Base-by-base conservation (phyloP, 2,113 vertebrate species). In the Callithrix jacchus region DNA sequence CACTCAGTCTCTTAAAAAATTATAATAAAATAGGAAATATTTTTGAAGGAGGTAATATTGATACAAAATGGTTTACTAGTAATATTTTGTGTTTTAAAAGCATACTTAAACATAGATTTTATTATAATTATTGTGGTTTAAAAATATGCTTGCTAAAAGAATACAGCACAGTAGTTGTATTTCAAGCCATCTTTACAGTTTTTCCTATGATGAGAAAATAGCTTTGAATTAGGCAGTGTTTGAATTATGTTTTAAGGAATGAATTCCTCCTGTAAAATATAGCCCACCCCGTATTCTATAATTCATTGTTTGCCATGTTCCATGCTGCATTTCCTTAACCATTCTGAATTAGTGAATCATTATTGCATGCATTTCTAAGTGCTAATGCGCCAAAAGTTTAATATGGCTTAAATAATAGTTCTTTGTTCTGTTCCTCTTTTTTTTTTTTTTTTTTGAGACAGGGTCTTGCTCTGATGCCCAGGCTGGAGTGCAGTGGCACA, bases 271-370 rank as follows among this genome's bases (percentile, higher is more conserved):
- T 25, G 25, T 45, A 74, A 42, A 74, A 16, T 68, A 68, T 68
- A n/a, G n/a, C 66, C 16, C 42, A 82, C 35, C 0, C 12, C 73
- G 21, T 87, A 45, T 92, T 88, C 52, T 88, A 2, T 91, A 56
- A 73, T 66, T 83, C 8, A 9, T 70, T 86, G 84, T 91, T 95
- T 64, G 23, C 37, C 8, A 1, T 74, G 32, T 61, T 58, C 21
- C 79, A 10, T 94, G 74, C 32, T 64, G 54, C 47, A 76, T 91
- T 94, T 95, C 80, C 68, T 96, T 93, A 89, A 94, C 30, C 11
- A 49, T 88, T 93, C 52, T 91, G 80, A 91, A 30, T 85, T 90
- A 95, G 40, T 68, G 56, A 92, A 47, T 92, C 18, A 49, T 80
- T 52, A 71, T 52, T 85, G 25, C 49, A 92, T 81, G 27, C 49